Conservation (phyloP, 1,140 invertebrate species). For the Bombus huntii region DNA sequence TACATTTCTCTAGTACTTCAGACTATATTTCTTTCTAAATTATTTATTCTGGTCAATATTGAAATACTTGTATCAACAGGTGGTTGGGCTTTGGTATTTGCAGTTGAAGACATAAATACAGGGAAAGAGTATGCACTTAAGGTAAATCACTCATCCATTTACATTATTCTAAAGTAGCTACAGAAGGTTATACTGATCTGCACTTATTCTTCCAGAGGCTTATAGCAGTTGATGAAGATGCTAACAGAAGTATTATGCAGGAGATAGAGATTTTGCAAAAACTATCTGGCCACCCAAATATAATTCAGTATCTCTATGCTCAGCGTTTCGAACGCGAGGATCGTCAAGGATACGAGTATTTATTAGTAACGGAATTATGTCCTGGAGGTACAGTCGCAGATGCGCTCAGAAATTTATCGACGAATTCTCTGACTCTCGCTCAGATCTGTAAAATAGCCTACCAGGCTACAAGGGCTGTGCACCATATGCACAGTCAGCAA, state of each 20-base stretch:
- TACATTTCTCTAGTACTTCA: neutral
- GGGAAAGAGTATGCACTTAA: conserved; percentile 96
- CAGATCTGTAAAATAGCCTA: conserved; percentile 95
- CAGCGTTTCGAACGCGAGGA: conserved; percentile 86
- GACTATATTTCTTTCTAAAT: conserved; percentile 50
- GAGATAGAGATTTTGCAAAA: conserved; percentile 91
- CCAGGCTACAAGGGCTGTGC: conserved; percentile 94
- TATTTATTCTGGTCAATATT: conserved; percentile 37
- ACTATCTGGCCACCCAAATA: conserved; percentile 90
- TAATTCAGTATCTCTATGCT: conserved; percentile 90
- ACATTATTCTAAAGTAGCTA: neutral
- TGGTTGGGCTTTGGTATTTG: conserved; percentile 97
- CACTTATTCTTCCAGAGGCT: conserved; percentile 84
- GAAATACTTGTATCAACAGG: conserved; percentile 84
- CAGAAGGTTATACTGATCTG: neutral
- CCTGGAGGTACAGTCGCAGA: conserved; percentile 91
- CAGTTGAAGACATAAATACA: conserved; percentile 93
- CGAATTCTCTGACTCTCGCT: conserved; percentile 86
- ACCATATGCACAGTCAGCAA: conserved; percentile 95
- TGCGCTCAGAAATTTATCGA: conserved; percentile 86
- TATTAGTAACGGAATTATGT: conserved; percentile 89
- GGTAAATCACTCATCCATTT: conserved; percentile 74
- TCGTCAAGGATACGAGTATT: conserved; percentile 87
- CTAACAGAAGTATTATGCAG: conserved; percentile 89
- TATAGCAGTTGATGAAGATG: conserved; percentile 90